Base-by-base conservation (phyloP, 2,888 invertebrate genomes). In the Diarsia rubi region DNA sequence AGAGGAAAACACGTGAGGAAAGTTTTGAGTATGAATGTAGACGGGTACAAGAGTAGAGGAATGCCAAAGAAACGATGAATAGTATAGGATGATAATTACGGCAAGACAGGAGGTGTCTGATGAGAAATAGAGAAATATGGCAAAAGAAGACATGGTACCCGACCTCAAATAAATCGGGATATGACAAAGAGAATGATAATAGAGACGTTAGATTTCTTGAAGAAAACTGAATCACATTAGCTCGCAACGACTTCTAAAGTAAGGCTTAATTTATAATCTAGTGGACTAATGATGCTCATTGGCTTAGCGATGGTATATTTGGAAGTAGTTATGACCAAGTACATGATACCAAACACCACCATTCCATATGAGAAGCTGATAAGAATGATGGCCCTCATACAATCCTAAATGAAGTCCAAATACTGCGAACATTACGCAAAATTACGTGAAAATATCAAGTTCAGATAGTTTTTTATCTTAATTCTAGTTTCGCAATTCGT, bases 401-500 rank as follows among this genome's bases (percentile, higher is more conserved):
- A 78, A 73, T 65, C 68, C 72, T 64, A 69, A 79, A 74, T 57
- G 12, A 67, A 70, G 67, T 79, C 81, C 82, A 70, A 83, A 88
- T 82, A 84, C 79, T 44, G 47, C 49, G 78, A 47, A 47, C 75
- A 79, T 91, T 88, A 88, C 88, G 89, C 87, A 91, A 91, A 84
- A 81, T 76, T 87, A 90, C 92, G 92, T 90, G 91, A 91, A 91
- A 90, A 91, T 88, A 86, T 83, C 75, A 83, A 76, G 83, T 90
- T 87, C 85, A 85, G 86, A 83, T 85, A 86, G 87, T 90, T 91
- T 90, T 91, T 91, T 90, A 90, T 89, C 87, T 84, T 79, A 83
- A 86, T 77, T 91, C 91, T 92, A 90, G 90, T 93, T 93, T 92
- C 90, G 87, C 88, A 93, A 93, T 87, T 89, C 84, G 93, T 90